A percentile compares a stretch with the other conserved stretches of the same genome.
Evolutionary conservation across 2,113 vertebrate genomes (phyloP).

Genomic region (Leucoraja erinaceus): DNA sequence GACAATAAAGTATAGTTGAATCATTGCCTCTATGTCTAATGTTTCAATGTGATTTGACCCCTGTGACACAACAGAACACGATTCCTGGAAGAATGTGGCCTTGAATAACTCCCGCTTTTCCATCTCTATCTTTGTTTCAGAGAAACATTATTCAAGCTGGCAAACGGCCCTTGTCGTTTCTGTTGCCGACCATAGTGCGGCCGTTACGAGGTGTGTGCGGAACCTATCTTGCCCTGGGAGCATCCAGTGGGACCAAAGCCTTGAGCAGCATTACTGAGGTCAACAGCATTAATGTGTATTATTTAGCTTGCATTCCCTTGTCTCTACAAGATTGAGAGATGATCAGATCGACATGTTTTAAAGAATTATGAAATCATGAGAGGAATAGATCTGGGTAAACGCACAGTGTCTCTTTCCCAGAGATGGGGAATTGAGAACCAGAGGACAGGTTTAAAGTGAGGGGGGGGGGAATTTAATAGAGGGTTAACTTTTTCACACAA

Average conservation of each 20-base stretch:
- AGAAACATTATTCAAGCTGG: slow-evolving; percentile 70
- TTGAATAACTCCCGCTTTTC: slow-evolving; percentile 1
- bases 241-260: slow-evolving; percentile 74
- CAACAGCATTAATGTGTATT: slow-evolving; percentile 12
- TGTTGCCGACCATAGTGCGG: slow-evolving; percentile 82
- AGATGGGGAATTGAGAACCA: too few species aligned
- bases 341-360: background rate
- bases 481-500: too few species aligned
- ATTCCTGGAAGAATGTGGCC: background rate
- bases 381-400: too few species aligned
- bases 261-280: slow-evolving; percentile 88
- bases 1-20: too few species aligned
- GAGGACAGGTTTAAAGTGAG: too few species aligned
- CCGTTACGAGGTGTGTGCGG: slow-evolving; percentile 81
- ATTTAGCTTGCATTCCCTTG: background rate
- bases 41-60: too few species aligned
- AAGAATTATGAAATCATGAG: background rate
- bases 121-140: slow-evolving; percentile 54
- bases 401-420: too few species aligned
- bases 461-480: too few species aligned
- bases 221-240: slow-evolving; percentile 81
- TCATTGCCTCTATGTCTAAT: too few species aligned
- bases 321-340: background rate
- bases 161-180: slow-evolving; percentile 83
- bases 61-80: background rate